Percentiles rank a stretch among this genome's conserved stretches.
These are phyloP conservation scores for Phallusia fumigata DNA, from an alignment of 23 tunicate genomes.

Conservation along the genomic window DNA sequence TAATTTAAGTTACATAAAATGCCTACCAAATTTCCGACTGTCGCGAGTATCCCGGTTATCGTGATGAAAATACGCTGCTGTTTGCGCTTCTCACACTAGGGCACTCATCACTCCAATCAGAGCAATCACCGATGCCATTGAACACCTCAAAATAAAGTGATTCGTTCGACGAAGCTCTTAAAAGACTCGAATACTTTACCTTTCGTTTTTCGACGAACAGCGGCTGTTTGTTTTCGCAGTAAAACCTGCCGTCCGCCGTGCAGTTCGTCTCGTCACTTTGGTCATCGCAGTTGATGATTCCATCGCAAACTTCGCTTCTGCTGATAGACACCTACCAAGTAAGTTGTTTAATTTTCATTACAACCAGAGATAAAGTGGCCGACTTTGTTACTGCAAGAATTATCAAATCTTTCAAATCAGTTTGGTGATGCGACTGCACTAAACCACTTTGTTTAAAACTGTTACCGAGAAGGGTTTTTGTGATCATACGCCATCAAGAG, in stretches of 20 bases:
- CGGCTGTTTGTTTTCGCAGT: conserved; percentile 6
- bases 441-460: too few species aligned
- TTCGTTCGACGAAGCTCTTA: too few species aligned
- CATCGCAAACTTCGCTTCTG: conserved; percentile 24
- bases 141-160: conserved; percentile 7
- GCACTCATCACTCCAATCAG: conserved; percentile 68
- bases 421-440: too few species aligned
- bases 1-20: too few species aligned
- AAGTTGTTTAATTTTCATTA: too few species aligned
- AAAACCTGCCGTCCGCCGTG: conserved; percentile 20
- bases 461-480: too few species aligned
- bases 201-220: conserved; percentile 6
- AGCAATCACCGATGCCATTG: conserved; percentile 36
- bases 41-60: conserved; percentile 30
- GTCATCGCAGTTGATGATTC: conserved; percentile 27
- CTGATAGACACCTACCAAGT: conserved; percentile 27
- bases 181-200: too few species aligned
- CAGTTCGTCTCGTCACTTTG: conserved; percentile 32
- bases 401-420: too few species aligned
- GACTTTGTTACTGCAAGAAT: too few species aligned
- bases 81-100: not conserved
- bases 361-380: too few species aligned
- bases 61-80: not conserved
- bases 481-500: too few species aligned
- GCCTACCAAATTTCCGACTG: conserved; percentile 34